Evolutionary conservation across 1,140 invertebrate genomes (phyloP), one percentile per base, ranked within the genome.

Genomic region (Pachyrhynchus sulphureomaculatus): DNA sequence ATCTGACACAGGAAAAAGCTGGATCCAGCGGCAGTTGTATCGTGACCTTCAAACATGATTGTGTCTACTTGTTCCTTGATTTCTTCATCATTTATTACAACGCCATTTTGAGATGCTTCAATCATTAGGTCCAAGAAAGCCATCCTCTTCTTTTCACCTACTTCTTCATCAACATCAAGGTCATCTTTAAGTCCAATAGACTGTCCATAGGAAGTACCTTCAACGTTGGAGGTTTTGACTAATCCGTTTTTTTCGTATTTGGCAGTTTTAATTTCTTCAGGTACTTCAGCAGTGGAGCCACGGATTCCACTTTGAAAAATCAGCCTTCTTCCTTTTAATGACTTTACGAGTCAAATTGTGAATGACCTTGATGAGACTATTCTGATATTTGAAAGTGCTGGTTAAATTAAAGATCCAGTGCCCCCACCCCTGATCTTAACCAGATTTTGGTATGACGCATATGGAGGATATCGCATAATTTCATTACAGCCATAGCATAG

Each of bases 31-130:
- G 92, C 90, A 0, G 93, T 96, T 1, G 94, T 96, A 71, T 97
- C 94, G 74, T 96, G 93, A 18, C 94, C 89, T 80, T 95, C 93
- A 74, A 96, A 96, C 91, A 95, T 95, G 67, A 96, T 95, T 0
- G 93, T 95, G 72, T 95, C 91, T 0, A 95, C 92, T 83, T 95
- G 91, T 77, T 95, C 91, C 66, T 91, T 88, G 60, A 98, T 95
- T 79, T 97, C 95, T 37, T 89, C 85, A 55, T 95, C 89, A 24
- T 86, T 89, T 36, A 97, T 86, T 0, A 86, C 78, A 2, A 87
- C 85, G 4, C 87, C 91, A 62, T 87, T 88, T 71, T 91, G 86
- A 15, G 89, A 86, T 48, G 89, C 87, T 76, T 94, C 89, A 15
- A 98, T 83, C 68, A 98, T 78, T 41, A 96, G 81, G 77, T 98